Evolutionary conservation across 2,113 vertebrate species (phyloP).

Genomic region (Peromyscus maniculatus): DNA sequence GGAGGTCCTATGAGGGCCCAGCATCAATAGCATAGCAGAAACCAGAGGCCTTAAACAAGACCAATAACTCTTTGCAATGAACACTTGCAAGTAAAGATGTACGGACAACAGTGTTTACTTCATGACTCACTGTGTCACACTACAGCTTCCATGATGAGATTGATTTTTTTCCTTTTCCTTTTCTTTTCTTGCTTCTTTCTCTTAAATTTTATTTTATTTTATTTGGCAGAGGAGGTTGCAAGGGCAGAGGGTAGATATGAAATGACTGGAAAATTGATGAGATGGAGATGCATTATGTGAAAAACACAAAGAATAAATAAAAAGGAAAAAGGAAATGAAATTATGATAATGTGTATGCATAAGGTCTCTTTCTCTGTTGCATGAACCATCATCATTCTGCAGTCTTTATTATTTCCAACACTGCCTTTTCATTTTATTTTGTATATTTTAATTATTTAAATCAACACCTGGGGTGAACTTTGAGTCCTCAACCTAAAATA

Average conservation of each 20-base stretch:
- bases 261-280: background rate
- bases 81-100: background rate
- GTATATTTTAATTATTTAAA: conserved; percentile 40
- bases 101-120: background rate
- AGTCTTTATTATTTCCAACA: background rate
- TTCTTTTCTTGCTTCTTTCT: background rate
- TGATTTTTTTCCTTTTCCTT: background rate
- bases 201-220: background rate
- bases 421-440: background rate
- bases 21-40: background rate
- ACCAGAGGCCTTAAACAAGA: background rate
- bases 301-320: background rate
- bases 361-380: background rate
- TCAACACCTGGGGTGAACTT: background rate
- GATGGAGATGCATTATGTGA: background rate
- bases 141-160: background rate
- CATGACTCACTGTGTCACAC: background rate
- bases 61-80: background rate
- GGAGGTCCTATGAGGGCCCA: background rate
- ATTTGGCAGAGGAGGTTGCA: background rate
- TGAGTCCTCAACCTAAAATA: background rate
- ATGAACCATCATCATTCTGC: background rate
- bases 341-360: fast-evolving
- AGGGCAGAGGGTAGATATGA: background rate
- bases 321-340: background rate